Conservation (phyloP, 2,113 vertebrate species). For the Engraulis encrasicolus region DNA sequence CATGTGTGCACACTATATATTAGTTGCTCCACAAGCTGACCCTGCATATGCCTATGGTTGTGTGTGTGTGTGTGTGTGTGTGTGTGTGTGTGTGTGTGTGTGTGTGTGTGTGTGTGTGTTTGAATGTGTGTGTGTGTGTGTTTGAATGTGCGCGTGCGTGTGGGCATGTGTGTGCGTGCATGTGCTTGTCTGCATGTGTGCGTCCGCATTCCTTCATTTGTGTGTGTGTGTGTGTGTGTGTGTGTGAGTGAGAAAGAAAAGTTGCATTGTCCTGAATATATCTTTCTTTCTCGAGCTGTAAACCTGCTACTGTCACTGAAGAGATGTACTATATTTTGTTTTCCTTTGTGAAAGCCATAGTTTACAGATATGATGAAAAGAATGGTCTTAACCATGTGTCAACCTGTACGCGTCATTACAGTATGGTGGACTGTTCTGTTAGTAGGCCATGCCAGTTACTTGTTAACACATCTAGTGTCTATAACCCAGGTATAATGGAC, state of each 20-base stretch:
- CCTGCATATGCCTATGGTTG: not conserved
- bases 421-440: not conserved
- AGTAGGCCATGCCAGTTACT: not conserved
- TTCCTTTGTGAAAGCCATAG: conserved; percentile 7
- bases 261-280: not conserved
- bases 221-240: not conserved
- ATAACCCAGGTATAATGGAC: not conserved
- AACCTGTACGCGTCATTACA: not conserved
- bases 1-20: not conserved
- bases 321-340: conserved; percentile 2
- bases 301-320: conserved; percentile 24
- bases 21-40: not conserved
- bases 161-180: not conserved
- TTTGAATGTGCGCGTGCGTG: not conserved
- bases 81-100: conserved; percentile 7
- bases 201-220: too few relatives aligned
- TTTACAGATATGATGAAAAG: not conserved
- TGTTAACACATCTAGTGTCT: not conserved
- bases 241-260: not conserved
- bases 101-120: too few relatives aligned
- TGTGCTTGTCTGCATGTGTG: too few relatives aligned
- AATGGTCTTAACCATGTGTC: not conserved
- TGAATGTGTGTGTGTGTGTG: not conserved
- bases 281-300: conserved; percentile 7
- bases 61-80: not conserved